These are phyloP conservation scores for Pseudanteris insignis DNA, from an alignment of 2,888 invertebrate species.

Conservation along the genomic window DNA sequence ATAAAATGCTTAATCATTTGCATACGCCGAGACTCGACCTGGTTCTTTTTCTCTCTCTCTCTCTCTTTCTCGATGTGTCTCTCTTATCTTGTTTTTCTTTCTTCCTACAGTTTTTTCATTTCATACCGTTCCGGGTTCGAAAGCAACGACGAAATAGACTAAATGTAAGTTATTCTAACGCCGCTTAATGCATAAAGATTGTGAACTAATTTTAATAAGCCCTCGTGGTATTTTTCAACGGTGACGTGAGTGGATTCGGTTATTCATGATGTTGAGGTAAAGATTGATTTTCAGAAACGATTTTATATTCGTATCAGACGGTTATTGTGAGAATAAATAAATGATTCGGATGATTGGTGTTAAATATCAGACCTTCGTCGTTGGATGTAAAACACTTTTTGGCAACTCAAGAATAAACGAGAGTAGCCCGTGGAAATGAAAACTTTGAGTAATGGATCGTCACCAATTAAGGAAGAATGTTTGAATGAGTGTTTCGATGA, in stretches of 20 bases:
- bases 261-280: conserved; percentile 17
- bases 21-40: conserved; percentile 6
- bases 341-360: neutral
- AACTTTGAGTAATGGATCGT: conserved; percentile 5
- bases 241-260: conserved; percentile 18
- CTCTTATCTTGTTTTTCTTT: neutral
- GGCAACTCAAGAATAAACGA: neutral
- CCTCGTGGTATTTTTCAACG: conserved; percentile 13
- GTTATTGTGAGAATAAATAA: conserved; percentile 16
- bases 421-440: neutral
- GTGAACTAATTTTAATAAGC: conserved; percentile 30
- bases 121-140: no score
- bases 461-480: conserved; percentile 8
- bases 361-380: neutral
- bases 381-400: conserved; percentile 4
- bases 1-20: conserved; percentile 28
- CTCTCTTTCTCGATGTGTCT: no score
- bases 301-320: conserved; percentile 1
- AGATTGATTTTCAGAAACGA: conserved; percentile 29
- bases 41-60: no score
- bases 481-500: conserved; percentile 16
- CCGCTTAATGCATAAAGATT: conserved; percentile 22
- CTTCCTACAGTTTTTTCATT: conserved; percentile 3
- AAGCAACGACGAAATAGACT: conserved; percentile 6
- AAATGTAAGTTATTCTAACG: conserved; percentile 17